Evolutionary conservation across 2,888 invertebrate species (phyloP).

Genomic region (Allacma fusca): DNA sequence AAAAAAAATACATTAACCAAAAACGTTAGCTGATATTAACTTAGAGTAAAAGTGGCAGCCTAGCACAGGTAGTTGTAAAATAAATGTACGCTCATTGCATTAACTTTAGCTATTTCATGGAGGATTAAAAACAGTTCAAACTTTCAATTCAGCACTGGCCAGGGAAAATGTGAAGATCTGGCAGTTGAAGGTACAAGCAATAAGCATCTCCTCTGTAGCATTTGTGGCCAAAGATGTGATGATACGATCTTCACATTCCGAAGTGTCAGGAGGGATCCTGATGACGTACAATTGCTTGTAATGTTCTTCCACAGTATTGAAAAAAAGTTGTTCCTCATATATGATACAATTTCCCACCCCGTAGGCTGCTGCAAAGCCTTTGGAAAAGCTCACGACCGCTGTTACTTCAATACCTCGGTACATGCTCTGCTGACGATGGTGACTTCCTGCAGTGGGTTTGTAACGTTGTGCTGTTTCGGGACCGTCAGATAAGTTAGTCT

Average conservation of each 20-base stretch:
- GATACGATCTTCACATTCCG: slow-evolving; percentile 62
- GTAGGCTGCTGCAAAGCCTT: slow-evolving; percentile 80
- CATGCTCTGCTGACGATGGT: background rate
- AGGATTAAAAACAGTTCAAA: slow-evolving; percentile 54
- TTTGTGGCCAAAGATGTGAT: slow-evolving; percentile 64
- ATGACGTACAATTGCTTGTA: slow-evolving; percentile 66
- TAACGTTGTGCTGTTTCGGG: background rate
- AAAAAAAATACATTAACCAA: too few species aligned
- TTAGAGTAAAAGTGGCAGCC: too few species aligned
- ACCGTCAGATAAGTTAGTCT: background rate
- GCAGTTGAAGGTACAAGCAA: slow-evolving; percentile 66
- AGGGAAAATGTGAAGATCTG: slow-evolving; percentile 66
- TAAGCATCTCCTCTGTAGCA: slow-evolving; percentile 66
- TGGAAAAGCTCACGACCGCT: slow-evolving; percentile 60
- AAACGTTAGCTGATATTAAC: too few species aligned
- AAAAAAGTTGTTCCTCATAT: slow-evolving; percentile 80
- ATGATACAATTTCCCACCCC: slow-evolving; percentile 78
- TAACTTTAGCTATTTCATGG: too few species aligned
- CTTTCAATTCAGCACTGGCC: slow-evolving; percentile 65
- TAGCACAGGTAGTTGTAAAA: too few species aligned
- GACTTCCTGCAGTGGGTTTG: background rate
- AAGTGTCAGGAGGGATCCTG: slow-evolving; percentile 52
- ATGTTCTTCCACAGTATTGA: slow-evolving; percentile 55
- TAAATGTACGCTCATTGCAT: too few species aligned
- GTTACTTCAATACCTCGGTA: slow-evolving; percentile 36